These are phyloP conservation scores for Rhinolophus sinicus DNA, from an alignment of 2,113 vertebrate species.

Conservation along the genomic window DNA sequence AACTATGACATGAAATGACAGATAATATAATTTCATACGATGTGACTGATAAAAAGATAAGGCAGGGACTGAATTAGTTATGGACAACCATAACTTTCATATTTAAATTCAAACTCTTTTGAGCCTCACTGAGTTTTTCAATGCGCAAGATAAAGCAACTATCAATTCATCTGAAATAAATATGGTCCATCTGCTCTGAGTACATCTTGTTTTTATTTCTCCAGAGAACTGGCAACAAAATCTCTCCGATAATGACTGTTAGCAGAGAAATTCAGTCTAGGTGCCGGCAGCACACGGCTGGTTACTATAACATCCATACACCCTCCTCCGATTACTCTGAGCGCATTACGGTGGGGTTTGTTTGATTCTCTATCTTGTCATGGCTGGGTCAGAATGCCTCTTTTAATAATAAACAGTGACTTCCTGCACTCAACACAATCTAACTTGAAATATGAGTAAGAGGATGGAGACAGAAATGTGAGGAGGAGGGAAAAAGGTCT, in stretches of 20 bases:
- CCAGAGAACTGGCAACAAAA: neutral
- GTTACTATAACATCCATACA: neutral
- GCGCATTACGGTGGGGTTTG: neutral
- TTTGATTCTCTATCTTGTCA: constrained; percentile 23
- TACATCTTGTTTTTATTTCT: constrained; percentile 27
- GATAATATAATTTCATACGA: neutral
- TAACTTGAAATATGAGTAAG: constrained; percentile 41
- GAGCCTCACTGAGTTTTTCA: neutral
- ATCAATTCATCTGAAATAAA: constrained; percentile 1
- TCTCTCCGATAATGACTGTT: neutral
- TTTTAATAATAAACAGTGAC: neutral
- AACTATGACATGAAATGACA: neutral
- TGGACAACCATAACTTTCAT: neutral
- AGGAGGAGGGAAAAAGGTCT: neutral
- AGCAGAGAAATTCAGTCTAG: neutral
- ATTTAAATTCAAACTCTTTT: constrained; percentile 29
- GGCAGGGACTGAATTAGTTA: neutral
- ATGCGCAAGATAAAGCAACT: neutral
- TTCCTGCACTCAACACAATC: neutral
- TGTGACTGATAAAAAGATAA: neutral
- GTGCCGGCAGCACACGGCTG: neutral
- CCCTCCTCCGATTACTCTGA: neutral
- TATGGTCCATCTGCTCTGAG: neutral
- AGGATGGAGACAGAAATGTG: neutral
- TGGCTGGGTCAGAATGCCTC: neutral